Conservation (phyloP, 2,113 vertebrate genomes). For the Cathartes aura region DNA sequence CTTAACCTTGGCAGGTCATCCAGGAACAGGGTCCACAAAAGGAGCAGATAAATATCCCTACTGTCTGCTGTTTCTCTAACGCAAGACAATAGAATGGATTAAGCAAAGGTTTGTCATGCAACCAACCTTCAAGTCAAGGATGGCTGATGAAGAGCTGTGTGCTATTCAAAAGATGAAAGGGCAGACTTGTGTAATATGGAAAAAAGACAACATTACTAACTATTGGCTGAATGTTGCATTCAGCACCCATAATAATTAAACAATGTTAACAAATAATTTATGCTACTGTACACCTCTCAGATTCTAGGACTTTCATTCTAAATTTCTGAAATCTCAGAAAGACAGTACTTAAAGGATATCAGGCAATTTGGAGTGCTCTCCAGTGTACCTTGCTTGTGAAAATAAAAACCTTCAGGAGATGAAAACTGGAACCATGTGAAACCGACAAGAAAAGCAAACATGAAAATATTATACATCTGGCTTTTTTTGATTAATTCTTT, state of each 20-base stretch:
- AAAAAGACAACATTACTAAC: background rate
- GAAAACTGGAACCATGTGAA: background rate
- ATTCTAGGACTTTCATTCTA: background rate
- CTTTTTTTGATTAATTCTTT: background rate
- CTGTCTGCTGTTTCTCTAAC: background rate
- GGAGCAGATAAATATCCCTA: background rate
- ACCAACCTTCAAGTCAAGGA: background rate
- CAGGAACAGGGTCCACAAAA: background rate
- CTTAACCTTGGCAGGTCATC: background rate
- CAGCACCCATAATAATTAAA: background rate
- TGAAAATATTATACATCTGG: background rate
- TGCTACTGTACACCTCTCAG: accelerated
- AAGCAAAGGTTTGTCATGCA: background rate
- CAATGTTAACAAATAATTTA: background rate
- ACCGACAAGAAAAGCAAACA: background rate
- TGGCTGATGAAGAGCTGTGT: background rate
- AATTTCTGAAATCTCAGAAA: background rate
- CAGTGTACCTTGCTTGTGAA: background rate
- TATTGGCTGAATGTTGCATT: background rate
- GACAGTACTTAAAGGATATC: background rate
- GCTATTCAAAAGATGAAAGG: background rate
- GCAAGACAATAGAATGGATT: background rate
- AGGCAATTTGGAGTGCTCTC: background rate
- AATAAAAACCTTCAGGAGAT: background rate
- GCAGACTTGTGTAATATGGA: background rate